These are phyloP conservation scores for Plecotus auritus DNA, from an alignment of 2,113 vertebrate genomes.

Conservation along the genomic window DNA sequence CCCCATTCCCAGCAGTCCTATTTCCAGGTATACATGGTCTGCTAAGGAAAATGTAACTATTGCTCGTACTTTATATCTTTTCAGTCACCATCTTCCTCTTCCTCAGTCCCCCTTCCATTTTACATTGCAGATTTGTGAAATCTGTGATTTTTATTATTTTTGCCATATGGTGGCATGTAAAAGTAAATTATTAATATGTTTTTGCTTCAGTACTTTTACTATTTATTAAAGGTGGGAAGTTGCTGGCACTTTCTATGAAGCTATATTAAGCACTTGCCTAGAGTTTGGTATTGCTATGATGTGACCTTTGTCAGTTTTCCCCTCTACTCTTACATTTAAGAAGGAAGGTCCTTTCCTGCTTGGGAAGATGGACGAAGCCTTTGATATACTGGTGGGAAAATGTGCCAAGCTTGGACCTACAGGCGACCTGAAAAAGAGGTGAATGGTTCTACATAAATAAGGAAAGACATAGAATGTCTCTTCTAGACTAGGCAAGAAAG, in stretches of 20 bases:
- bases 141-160: neutral
- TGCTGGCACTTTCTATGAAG: neutral
- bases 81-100: neutral
- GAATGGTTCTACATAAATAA: neutral
- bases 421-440: neutral
- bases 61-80: neutral
- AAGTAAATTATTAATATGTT: slow-evolving; percentile 17
- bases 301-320: neutral
- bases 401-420: neutral
- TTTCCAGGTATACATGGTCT: neutral
- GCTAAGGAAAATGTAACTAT: neutral
- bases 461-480: neutral
- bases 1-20: neutral
- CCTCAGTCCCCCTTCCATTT: neutral
- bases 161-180: neutral
- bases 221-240: neutral
- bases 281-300: neutral
- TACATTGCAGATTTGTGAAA: neutral
- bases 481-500: neutral
- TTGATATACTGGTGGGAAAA: neutral
- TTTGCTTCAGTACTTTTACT: neutral
- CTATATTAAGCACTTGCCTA: neutral
- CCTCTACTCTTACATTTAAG: neutral
- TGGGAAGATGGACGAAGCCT: neutral
- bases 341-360: neutral